These are phyloP conservation scores for Myotis brandtii DNA, from an alignment of 2,113 vertebrate species.

Conservation along the genomic window DNA sequence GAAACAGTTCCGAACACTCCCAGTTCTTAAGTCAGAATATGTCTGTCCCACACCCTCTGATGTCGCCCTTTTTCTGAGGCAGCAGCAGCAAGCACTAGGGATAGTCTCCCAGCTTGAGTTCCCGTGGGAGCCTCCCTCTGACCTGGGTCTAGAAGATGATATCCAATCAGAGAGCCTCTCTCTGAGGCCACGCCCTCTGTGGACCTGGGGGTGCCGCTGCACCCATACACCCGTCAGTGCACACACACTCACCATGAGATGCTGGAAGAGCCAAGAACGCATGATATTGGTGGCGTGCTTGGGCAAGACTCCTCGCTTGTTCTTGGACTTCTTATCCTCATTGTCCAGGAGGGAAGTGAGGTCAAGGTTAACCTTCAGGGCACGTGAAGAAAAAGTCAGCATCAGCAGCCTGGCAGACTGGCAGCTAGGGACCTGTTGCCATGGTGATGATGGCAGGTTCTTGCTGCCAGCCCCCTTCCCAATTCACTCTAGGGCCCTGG, in stretches of 20 bases:
- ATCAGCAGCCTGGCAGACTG: constrained; percentile 77
- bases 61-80: background rate
- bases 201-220: background rate
- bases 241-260: constrained; percentile 95
- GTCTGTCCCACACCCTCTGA: background rate
- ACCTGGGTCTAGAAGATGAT: background rate
- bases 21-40: background rate
- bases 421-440: constrained; percentile 70
- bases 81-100: background rate
- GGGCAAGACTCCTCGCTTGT: constrained; percentile 97
- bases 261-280: constrained; percentile 99
- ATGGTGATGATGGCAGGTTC: constrained; percentile 69
- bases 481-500: constrained; percentile 30
- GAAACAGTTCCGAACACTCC: background rate
- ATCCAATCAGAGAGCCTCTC: background rate
- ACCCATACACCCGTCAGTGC: background rate
- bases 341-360: constrained; percentile 96
- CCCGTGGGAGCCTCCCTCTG: background rate
- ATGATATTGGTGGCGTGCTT: constrained; percentile 99
- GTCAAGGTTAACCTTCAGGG: constrained; percentile 96
- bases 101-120: background rate
- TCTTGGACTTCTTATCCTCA: constrained; percentile 99
- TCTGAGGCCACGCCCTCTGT: background rate
- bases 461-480: constrained; percentile 1
- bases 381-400: constrained; percentile 76